A percentile compares a stretch with the other conserved stretches of the same genome.
phyloP scores from a whole-genome alignment of 2,888 invertebrate genomes.

The Asteroscopus sphinx region DNA sequence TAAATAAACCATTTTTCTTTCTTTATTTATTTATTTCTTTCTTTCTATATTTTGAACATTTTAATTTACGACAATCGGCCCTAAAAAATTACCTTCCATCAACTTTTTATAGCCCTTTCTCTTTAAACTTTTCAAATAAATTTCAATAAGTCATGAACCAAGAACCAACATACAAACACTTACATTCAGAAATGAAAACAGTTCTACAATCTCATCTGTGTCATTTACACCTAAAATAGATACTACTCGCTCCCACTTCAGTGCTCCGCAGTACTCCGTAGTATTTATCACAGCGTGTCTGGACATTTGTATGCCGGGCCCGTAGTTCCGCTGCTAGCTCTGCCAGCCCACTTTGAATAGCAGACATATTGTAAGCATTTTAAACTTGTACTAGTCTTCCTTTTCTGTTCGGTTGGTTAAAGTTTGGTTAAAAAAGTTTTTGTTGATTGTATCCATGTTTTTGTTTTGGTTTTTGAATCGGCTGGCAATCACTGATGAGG shows the following conservation, averaged over 20 bases:
- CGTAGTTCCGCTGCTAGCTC: conserved; percentile 61
- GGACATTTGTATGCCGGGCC: conserved; percentile 70
- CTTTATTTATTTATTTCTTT: too few relatives aligned
- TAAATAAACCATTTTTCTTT: too few relatives aligned
- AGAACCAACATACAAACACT: too few relatives aligned
- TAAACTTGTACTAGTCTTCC: conserved; percentile 44
- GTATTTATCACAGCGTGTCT: conserved; percentile 58
- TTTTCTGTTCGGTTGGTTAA: conserved; percentile 16
- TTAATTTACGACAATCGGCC: too few relatives aligned
- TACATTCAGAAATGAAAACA: neutral
- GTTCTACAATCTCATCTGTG: neutral
- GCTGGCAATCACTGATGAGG: too few relatives aligned
- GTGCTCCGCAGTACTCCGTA: conserved; percentile 25
- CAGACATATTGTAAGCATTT: conserved; percentile 69
- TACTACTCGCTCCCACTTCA: conserved; percentile 8
- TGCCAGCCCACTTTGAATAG: conserved; percentile 64
- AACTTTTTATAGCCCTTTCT: too few relatives aligned
- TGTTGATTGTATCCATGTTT: neutral
- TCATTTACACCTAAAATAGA: neutral
- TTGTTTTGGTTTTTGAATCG: too few relatives aligned
- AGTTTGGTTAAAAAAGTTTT: conserved; percentile 10
- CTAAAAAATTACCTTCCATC: too few relatives aligned
- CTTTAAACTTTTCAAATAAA: too few relatives aligned
- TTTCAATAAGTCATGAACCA: too few relatives aligned
- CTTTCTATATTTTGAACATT: too few relatives aligned